A percentile compares a stretch with the other conserved stretches of the same genome.
These are phyloP conservation scores for Trissoscelio sp. DNA, from an alignment of 2,888 invertebrate genomes.

Conservation along the genomic window DNA sequence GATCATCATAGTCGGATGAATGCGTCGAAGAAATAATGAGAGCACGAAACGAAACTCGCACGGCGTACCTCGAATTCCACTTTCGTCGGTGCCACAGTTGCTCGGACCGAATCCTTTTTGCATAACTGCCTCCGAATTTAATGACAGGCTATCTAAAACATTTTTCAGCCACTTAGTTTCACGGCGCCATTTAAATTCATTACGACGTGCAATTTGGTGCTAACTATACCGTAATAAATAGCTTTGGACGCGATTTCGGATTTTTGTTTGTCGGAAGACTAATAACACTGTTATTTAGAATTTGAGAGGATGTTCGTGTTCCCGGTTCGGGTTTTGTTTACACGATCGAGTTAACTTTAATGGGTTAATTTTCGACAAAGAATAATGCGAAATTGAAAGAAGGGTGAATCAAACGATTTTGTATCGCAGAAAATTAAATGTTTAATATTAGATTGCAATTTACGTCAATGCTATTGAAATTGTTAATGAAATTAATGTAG, in stretches of 20 bases:
- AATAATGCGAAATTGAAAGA: no score
- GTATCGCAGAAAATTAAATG: not conserved
- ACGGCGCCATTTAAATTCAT: slow-evolving; percentile 40
- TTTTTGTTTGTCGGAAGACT: slow-evolving; percentile 8
- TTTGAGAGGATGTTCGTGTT: no score
- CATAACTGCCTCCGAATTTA: slow-evolving; percentile 40
- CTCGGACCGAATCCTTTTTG: slow-evolving; percentile 29
- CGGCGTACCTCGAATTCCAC: slow-evolving; percentile 30
- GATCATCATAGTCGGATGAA: slow-evolving; percentile 9
- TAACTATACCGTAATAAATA: slow-evolving; percentile 38
- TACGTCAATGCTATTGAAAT: no score
- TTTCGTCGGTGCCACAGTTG: slow-evolving; percentile 29
- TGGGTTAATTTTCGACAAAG: no score
- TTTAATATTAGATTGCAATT: no score
- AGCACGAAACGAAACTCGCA: slow-evolving; percentile 20
- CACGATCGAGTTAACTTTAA: not conserved
- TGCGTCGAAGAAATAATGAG: slow-evolving; percentile 36
- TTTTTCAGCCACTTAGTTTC: slow-evolving; percentile 29
- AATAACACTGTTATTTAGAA: slow-evolving; percentile 23
- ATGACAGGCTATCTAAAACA: slow-evolving; percentile 30
- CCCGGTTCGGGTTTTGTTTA: not conserved
- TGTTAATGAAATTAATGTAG: no score
- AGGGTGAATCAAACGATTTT: not conserved
- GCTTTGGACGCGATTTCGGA: slow-evolving; percentile 21
- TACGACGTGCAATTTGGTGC: slow-evolving; percentile 34